Evolutionary conservation across 2,113 vertebrate genomes (phyloP), one percentile per base, ranked within the genome.

Genomic region (Bagarius yarrelli): DNA sequence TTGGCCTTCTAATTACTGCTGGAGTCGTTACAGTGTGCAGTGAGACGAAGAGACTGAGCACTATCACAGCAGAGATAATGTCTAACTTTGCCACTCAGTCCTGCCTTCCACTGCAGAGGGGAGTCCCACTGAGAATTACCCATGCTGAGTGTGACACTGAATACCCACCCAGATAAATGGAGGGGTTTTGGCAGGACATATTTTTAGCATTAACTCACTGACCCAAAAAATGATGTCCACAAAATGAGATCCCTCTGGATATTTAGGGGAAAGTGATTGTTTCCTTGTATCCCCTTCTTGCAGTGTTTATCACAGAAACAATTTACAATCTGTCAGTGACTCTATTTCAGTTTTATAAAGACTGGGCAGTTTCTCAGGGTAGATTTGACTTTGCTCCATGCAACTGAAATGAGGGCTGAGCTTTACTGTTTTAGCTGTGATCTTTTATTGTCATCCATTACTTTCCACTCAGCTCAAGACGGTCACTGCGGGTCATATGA

Each of bases 171-270:
- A 88, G 90, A 92, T 92, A 93, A 91, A 90, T 91, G 85, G 81
- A 82, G 47, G 82, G 85, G 78, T 87, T 90, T 84, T 92, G 90
- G 88, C 89, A 91, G 89, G 89, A 89, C 90, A 81, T 92, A 88
- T 87, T 92, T 94, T 92, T 89, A 85, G 89, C 87, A 93, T 93
- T 92, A 91, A 92, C 90, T 92, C 90, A 25, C 84, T 93, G 91
- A 93, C 91, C 92, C 91, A 91, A 90, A 90, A 91, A 88, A 87
- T 87, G 87, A 89, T 84, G 91, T 88, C 87, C 27, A 25, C 88
- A 85, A 86, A 91, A 90, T 85, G 81, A 89, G 85, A 90, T 85
- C 91, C 88, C 85, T 72, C 8, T 84, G 85, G 90, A 90, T 83
- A 81, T 77, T 50, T 69, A 75, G 85, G 77, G 77, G 86, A 83